Evolutionary conservation across 1,140 invertebrate genomes (phyloP).

Genomic region (Dinothrombium tinctorium): DNA sequence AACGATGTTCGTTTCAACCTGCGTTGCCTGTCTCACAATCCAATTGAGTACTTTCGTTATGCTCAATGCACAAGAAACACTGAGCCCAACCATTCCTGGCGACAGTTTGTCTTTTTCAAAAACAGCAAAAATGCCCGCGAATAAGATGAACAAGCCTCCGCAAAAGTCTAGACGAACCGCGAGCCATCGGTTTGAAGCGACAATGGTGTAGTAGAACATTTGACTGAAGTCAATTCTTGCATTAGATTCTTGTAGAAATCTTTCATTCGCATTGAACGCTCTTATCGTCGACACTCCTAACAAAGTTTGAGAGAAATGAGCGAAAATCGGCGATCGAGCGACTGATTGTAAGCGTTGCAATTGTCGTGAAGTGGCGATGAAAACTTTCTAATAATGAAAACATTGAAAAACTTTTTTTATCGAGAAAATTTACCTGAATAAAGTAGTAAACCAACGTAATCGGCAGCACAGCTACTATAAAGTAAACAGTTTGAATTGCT

Average conservation of each 20-base stretch:
- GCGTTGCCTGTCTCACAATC: constrained; percentile 32
- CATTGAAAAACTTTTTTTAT: constrained; percentile 30
- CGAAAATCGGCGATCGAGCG: constrained; percentile 28
- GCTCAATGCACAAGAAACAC: constrained; percentile 65
- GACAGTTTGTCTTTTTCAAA: constrained; percentile 37
- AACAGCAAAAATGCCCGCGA: constrained; percentile 62
- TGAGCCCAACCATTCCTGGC: constrained; percentile 59
- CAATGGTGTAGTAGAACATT: constrained; percentile 21
- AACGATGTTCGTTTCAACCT: constrained; percentile 38
- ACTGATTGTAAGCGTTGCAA: constrained; percentile 29
- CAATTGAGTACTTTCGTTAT: constrained; percentile 34
- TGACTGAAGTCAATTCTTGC: constrained; percentile 49
- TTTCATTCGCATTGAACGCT: constrained; percentile 25
- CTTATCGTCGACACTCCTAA: constrained; percentile 29
- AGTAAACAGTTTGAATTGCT: constrained; percentile 27
- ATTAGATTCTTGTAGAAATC: constrained; percentile 44
- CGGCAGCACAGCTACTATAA: constrained; percentile 29
- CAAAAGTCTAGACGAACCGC: constrained; percentile 21
- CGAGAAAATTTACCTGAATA: constrained; percentile 26
- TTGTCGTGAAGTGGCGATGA: constrained; percentile 28
- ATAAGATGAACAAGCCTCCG: constrained; percentile 16
- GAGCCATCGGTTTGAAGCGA: constrained; percentile 19
- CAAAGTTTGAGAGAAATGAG: constrained; percentile 30
- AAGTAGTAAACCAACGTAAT: constrained; percentile 29
- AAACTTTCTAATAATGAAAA: constrained; percentile 31